phyloP scores from a whole-genome alignment of 2,888 invertebrate genomes.

The Eumacrocentrus americanus region DNA sequence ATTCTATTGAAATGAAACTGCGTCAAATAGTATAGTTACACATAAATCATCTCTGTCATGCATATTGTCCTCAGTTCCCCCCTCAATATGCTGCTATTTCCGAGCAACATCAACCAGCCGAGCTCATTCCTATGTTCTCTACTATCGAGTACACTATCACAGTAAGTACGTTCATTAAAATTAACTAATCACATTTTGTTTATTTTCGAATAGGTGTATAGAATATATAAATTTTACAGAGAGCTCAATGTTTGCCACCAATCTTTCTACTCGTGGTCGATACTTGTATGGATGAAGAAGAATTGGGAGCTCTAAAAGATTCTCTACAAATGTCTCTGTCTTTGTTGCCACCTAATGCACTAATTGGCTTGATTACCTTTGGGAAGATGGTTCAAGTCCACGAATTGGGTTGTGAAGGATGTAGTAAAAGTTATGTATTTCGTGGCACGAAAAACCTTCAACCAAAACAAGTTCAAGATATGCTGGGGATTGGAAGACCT shows the following conservation, averaged over 20 bases:
- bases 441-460: conserved; percentile 96
- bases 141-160: conserved; percentile 97
- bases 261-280: conserved; percentile 96
- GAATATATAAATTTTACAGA: conserved; percentile 57
- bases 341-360: conserved; percentile 91
- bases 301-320: conserved; percentile 93
- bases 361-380: conserved; percentile 96
- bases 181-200: too few species aligned
- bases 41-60: too few species aligned
- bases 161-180: too few species aligned
- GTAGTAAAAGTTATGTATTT: conserved; percentile 96
- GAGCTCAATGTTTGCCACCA: conserved; percentile 92
- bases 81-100: conserved; percentile 98
- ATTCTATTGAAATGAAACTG: too few species aligned
- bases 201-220: too few species aligned
- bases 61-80: conserved; percentile 80
- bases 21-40: too few species aligned
- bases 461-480: conserved; percentile 96
- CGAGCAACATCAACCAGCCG: conserved; percentile 97
- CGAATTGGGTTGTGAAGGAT: conserved; percentile 92
- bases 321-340: conserved; percentile 95
- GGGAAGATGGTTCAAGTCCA: conserved; percentile 99
- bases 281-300: conserved; percentile 98
- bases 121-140: conserved; percentile 94
- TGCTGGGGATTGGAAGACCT: conserved; percentile 68